Conservation (phyloP, 2,113 vertebrate species). For the Lagopus muta region DNA sequence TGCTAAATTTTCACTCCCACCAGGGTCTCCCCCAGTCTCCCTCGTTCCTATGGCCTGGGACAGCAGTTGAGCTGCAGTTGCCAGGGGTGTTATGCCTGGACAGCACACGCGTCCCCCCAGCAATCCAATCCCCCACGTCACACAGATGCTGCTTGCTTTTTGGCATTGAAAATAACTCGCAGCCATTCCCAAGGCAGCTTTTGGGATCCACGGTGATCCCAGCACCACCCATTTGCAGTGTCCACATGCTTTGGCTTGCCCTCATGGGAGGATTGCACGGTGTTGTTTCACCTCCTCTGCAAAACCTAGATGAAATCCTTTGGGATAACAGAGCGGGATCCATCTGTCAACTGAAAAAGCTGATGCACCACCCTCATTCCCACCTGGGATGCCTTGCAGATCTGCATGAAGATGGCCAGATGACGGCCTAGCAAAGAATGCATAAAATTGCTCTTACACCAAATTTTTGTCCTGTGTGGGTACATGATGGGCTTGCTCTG, state of each 20-base stretch:
- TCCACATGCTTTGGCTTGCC: not conserved
- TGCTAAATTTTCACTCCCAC: not conserved
- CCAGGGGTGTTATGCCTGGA: not conserved
- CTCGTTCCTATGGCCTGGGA: not conserved
- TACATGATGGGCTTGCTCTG: not conserved
- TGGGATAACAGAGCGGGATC: not conserved
- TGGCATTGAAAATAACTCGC: conserved; percentile 26
- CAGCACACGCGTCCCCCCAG: not conserved
- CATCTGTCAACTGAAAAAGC: not conserved
- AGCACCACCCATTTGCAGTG: fast-evolving
- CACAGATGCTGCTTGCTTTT: not conserved
- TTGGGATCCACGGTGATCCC: too few relatives aligned
- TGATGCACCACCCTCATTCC: fast-evolving
- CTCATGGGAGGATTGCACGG: not conserved
- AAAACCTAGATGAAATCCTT: not conserved
- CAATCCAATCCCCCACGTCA: not conserved
- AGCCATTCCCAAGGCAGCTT: not conserved
- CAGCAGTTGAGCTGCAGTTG: conserved; percentile 8
- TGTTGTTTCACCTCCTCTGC: not conserved
- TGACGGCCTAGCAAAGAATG: too few relatives aligned
- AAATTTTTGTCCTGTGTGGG: not conserved
- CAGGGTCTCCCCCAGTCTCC: too few relatives aligned
- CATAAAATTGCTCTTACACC: not conserved
- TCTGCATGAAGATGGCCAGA: not conserved
- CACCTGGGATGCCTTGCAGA: not conserved